Percentiles rank a stretch among this genome's conserved stretches.
These are phyloP conservation scores for Casuarius casuarius DNA, from an alignment of 2,113 vertebrate species.

Conservation along the genomic window DNA sequence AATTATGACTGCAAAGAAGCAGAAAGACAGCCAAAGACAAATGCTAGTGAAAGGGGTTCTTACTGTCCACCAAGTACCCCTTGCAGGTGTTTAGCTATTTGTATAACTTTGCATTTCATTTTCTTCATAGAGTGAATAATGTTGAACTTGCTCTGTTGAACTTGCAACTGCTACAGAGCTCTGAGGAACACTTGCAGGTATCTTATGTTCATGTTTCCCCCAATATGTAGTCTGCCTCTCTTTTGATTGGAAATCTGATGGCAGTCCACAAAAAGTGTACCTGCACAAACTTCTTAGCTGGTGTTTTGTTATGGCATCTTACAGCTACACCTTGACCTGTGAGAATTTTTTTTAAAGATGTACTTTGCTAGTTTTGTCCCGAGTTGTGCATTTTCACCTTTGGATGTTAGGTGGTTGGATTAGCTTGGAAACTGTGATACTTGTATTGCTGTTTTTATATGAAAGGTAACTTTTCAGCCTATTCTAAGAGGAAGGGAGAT, in stretches of 20 bases:
- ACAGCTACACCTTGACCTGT: background rate
- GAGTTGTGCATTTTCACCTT: background rate
- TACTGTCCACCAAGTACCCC: background rate
- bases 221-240: background rate
- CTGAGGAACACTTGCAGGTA: background rate
- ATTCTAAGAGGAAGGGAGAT: background rate
- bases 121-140: background rate
- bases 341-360: background rate
- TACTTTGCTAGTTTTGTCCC: background rate
- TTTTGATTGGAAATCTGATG: background rate
- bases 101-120: background rate
- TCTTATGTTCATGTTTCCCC: background rate
- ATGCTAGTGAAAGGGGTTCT: background rate
- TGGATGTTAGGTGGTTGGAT: background rate
- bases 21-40: background rate
- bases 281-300: background rate
- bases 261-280: background rate
- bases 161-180: background rate
- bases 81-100: background rate
- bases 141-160: background rate
- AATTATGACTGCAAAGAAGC: background rate
- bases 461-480: background rate
- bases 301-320: background rate
- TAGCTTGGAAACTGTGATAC: background rate
- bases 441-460: background rate